A percentile compares a stretch with the other conserved stretches of the same genome.
phyloP scores from a whole-genome alignment of 2,797 vertebrate species.

The Anableps anableps region DNA sequence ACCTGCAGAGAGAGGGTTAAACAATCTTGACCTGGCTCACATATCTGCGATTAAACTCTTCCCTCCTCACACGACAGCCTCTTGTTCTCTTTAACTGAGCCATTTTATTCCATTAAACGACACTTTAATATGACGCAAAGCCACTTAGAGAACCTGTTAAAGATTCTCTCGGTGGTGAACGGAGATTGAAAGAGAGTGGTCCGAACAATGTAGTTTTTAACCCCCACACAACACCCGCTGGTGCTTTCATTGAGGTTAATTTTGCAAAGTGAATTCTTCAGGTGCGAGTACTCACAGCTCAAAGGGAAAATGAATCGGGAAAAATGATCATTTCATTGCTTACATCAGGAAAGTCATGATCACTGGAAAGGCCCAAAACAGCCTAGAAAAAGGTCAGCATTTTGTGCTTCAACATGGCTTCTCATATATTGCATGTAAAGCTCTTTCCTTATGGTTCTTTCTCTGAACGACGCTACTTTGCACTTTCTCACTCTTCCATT shows the following conservation, averaged over 20 bases:
- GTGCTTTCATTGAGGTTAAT: conserved; percentile 13
- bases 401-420: conserved; percentile 81
- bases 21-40: conserved; percentile 52
- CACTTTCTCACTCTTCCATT: conserved; percentile 75
- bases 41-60: conserved; percentile 52
- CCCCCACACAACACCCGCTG: neutral
- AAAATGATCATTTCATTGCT: conserved; percentile 26
- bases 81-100: conserved; percentile 49
- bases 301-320: conserved; percentile 20
- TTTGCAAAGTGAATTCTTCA: conserved; percentile 19
- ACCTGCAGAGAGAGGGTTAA: conserved; percentile 29
- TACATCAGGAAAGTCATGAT: conserved; percentile 27
- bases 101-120: conserved; percentile 58
- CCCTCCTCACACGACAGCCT: conserved; percentile 48
- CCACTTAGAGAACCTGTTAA: conserved; percentile 39
- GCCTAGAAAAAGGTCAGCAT: conserved; percentile 73
- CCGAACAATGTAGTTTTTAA: conserved; percentile 24
- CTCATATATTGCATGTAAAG: conserved; percentile 72
- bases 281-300: conserved; percentile 4
- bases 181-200: conserved; percentile 9
- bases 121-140: conserved; percentile 53
- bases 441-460: conserved; percentile 58
- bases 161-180: conserved; percentile 20
- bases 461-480: conserved; percentile 59
- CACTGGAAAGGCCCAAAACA: conserved; percentile 55